Base-by-base conservation (phyloP, 2,888 invertebrate species). In the Caenorhabditis sp. region DNA sequence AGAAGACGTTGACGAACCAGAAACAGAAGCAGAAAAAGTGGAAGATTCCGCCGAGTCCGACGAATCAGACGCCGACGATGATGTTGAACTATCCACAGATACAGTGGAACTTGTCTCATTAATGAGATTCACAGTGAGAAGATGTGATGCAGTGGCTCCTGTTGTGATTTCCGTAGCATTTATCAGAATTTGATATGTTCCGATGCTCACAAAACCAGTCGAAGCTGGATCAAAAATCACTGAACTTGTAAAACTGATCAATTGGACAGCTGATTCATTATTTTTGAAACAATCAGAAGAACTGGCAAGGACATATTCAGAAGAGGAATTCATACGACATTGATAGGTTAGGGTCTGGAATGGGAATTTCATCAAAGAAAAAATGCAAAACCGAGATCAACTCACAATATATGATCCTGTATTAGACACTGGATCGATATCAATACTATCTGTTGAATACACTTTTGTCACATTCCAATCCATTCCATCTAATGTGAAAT, bases 161-260 rank as follows among this genome's bases (percentile, higher is more conserved):
- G 70, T 71, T 8, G n/a, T 10, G 0, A 12, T 21, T n/a, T 71
- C 59, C 1, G 70, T 71, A 63, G 66, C 56, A 26, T 67, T 66
- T 49, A 71, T 71, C 17, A 56, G 31, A 20, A 71, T 63, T 21
- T 71, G 59, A 56, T 60, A 71, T 8, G 26, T 52, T 0, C 70
- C 70, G 0, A 54, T 8, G 5, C 59, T 21, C 23, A 63, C 23
- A 21, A 71, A 31, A 26, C 59, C 66, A 0, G 23, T 17, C 0
- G 59, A 38, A 10, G 59, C 59, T 1, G 70, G 62, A 0, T 49
- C 14, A 5, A 70, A 36, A 1, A 26, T 0, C 3, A 70, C 23
- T 14, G 63, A 26, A 14, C 20, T 54, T 7, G 31, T 17, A n/a
- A 70, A 61, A 10, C 50, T 20, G 7, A 58, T 14, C 14, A 14